phyloP scores from a whole-genome alignment of 2,113 vertebrate genomes.

The Pongo pygmaeus region DNA sequence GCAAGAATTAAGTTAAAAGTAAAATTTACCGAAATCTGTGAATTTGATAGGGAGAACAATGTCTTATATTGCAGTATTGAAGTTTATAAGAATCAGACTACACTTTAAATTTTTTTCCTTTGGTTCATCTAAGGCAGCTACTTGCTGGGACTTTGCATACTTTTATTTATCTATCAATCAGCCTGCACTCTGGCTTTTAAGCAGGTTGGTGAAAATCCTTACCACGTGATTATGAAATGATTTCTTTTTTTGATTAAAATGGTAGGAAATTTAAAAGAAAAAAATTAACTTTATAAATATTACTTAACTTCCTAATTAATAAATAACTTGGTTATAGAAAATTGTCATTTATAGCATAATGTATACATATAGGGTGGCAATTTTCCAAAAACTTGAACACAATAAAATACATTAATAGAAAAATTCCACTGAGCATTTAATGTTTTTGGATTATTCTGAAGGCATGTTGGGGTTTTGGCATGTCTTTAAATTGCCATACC shows the following conservation, averaged over 20 bases:
- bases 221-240: neutral
- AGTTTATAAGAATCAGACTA: neutral
- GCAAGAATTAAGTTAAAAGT: neutral
- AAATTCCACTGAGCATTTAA: neutral
- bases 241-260: neutral
- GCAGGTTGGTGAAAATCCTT: neutral
- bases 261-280: neutral
- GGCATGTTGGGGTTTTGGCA: neutral
- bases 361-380: neutral
- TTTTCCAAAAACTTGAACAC: neutral
- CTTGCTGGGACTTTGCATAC: neutral
- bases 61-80: neutral
- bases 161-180: neutral
- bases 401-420: neutral
- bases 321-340: neutral
- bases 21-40: neutral
- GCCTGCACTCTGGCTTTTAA: neutral
- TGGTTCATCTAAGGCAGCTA: neutral
- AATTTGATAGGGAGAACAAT: neutral
- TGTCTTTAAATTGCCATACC: neutral
- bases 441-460: neutral
- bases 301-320: constrained; percentile 2
- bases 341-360: neutral
- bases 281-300: neutral
- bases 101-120: neutral